Evolutionary conservation across 1,140 invertebrate species (phyloP).

Genomic region (Andrena cerasifolii): DNA sequence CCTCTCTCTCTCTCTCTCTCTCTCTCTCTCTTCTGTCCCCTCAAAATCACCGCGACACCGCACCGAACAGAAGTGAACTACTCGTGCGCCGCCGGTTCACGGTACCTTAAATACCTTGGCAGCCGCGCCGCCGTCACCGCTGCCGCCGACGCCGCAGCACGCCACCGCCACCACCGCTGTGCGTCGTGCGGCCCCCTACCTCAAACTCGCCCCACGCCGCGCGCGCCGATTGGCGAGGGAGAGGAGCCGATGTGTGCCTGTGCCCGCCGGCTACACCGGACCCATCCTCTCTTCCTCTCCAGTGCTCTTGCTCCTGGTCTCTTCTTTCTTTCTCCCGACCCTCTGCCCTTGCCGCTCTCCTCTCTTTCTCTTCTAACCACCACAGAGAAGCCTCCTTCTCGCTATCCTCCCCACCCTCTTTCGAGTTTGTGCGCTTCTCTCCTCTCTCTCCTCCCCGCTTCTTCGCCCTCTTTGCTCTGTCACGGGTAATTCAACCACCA

Average conservation of each 20-base stretch:
- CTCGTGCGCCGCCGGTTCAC: conserved; percentile 81
- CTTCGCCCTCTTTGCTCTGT: background rate
- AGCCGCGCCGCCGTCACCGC: conserved; percentile 72
- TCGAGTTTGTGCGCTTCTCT: background rate
- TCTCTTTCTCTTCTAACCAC: conserved; percentile 6
- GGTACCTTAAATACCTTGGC: conserved; percentile 83
- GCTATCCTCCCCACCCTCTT: background rate
- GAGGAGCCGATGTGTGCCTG: conserved; percentile 68
- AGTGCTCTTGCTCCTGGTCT: conserved; percentile 60
- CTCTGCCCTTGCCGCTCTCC: conserved; percentile 14
- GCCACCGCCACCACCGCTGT: conserved; percentile 66
- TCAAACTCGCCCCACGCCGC: conserved; percentile 72
- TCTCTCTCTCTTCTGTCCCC: conserved; percentile 63
- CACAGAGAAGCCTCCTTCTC: too few species aligned
- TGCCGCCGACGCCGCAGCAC: conserved; percentile 59
- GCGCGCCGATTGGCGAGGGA: conserved; percentile 78
- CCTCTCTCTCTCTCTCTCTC: conserved; percentile 42
- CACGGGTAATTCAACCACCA: conserved; percentile 44
- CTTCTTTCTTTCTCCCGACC: conserved; percentile 51
- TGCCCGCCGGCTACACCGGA: conserved; percentile 66
- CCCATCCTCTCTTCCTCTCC: conserved; percentile 60
- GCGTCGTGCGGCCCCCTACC: conserved; percentile 70
- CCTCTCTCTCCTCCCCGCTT: background rate
- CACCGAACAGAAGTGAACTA: conserved; percentile 82
- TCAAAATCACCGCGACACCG: conserved; percentile 77